phyloP scores from a whole-genome alignment of 2,888 invertebrate species.

The Leptinotarsa tumamoca region DNA sequence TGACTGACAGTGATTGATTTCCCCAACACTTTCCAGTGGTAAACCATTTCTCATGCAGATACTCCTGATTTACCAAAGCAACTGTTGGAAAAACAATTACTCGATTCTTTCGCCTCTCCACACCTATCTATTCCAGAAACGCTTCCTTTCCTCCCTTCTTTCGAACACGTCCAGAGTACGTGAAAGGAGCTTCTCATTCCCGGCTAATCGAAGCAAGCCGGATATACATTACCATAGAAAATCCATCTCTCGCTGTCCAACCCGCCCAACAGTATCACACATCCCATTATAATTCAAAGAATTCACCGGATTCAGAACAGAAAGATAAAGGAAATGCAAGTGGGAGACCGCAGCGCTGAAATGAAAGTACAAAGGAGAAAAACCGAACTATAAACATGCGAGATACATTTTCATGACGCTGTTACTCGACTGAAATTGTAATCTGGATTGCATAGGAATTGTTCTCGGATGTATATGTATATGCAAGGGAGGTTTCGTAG shows the following conservation, averaged over 20 bases:
- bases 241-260: constrained; percentile 6
- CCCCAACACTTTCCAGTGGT: neutral
- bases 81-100: neutral
- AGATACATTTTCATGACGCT: constrained; percentile 36
- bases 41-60: neutral
- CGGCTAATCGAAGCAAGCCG: constrained; percentile 1
- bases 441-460: neutral
- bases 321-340: constrained; percentile 37
- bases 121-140: neutral
- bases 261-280: constrained; percentile 21
- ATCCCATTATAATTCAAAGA: constrained; percentile 35
- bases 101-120: neutral
- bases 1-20: neutral
- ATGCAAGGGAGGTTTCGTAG: neutral
- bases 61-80: neutral
- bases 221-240: constrained; percentile 11
- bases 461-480: neutral
- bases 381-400: constrained; percentile 35
- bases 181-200: neutral
- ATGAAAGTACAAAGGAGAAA: constrained; percentile 36
- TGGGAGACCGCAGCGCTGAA: constrained; percentile 29
- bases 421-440: constrained; percentile 8
- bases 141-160: neutral
- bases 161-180: neutral
- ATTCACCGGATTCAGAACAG: constrained; percentile 30